These are phyloP conservation scores for Saturnia japonica DNA, from an alignment of 2,888 invertebrate genomes.

Conservation along the genomic window DNA sequence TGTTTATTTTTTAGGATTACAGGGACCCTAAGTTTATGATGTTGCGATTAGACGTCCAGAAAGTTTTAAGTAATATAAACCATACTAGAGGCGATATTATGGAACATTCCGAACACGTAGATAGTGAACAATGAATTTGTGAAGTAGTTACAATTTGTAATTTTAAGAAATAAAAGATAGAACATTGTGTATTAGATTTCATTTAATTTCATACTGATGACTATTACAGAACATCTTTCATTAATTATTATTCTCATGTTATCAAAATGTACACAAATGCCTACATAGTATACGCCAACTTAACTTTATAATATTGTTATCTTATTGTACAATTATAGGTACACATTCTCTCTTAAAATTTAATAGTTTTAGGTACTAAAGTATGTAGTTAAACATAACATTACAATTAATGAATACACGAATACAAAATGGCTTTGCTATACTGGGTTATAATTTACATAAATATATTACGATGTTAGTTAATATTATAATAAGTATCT, in stretches of 20 bases:
- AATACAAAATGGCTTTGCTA: slow-evolving; percentile 44
- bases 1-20: slow-evolving; percentile 60
- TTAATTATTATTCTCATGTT: slow-evolving; percentile 58
- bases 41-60: slow-evolving; percentile 73
- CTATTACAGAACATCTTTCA: slow-evolving; percentile 63
- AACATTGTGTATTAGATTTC: slow-evolving; percentile 56
- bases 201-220: slow-evolving; percentile 70
- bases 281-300: slow-evolving; percentile 50
- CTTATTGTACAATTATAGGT: slow-evolving; percentile 77
- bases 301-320: slow-evolving; percentile 64
- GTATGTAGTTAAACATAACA: slow-evolving; percentile 46
- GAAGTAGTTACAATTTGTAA: neutral
- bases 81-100: slow-evolving; percentile 48
- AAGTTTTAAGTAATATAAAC: slow-evolving; percentile 68
- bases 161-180: slow-evolving; percentile 5
- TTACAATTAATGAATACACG: slow-evolving; percentile 40
- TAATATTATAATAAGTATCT: too few species aligned
- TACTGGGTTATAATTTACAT: slow-evolving; percentile 1
- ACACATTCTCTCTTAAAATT: slow-evolving; percentile 57
- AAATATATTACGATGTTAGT: neutral
- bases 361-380: slow-evolving; percentile 51
- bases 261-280: slow-evolving; percentile 78
- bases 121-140: slow-evolving; percentile 24
- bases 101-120: slow-evolving; percentile 36
- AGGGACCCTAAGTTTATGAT: slow-evolving; percentile 78